These are phyloP conservation scores for Sebastolobus alascanus DNA, from an alignment of 2,797 vertebrate species.

Conservation along the genomic window DNA sequence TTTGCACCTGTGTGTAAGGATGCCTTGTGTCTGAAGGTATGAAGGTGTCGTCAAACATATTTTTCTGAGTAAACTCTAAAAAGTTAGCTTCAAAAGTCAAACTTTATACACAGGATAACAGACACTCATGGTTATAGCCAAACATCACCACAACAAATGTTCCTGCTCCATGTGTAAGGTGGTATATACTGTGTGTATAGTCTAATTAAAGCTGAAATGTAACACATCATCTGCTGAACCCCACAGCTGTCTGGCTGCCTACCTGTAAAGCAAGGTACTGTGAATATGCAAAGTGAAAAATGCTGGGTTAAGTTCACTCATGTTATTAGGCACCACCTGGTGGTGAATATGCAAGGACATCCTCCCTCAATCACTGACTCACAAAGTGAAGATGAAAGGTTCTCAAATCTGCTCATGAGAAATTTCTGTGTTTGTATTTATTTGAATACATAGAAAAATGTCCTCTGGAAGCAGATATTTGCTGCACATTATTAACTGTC, in stretches of 20 bases:
- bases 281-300: conserved; percentile 71
- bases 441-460: neutral
- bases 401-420: conserved; percentile 25
- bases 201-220: conserved; percentile 40
- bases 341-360: conserved; percentile 78
- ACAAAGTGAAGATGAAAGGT: conserved; percentile 40
- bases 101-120: conserved; percentile 23
- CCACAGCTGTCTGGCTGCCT: conserved; percentile 39
- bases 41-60: neutral
- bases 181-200: neutral
- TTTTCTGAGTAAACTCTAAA: neutral
- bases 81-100: conserved; percentile 12
- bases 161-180: conserved; percentile 9
- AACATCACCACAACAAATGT: conserved; percentile 22
- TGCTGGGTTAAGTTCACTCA: conserved; percentile 61
- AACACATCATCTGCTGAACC: conserved; percentile 44
- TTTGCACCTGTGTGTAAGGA: neutral
- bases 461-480: neutral
- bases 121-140: conserved; percentile 8
- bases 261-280: conserved; percentile 49
- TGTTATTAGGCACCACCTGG: conserved; percentile 85
- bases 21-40: neutral
- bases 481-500: neutral
- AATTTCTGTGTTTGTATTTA: conserved; percentile 5
- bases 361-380: conserved; percentile 51